Conservation (phyloP, 2,888 invertebrate species). For the Heliconius aoede region DNA sequence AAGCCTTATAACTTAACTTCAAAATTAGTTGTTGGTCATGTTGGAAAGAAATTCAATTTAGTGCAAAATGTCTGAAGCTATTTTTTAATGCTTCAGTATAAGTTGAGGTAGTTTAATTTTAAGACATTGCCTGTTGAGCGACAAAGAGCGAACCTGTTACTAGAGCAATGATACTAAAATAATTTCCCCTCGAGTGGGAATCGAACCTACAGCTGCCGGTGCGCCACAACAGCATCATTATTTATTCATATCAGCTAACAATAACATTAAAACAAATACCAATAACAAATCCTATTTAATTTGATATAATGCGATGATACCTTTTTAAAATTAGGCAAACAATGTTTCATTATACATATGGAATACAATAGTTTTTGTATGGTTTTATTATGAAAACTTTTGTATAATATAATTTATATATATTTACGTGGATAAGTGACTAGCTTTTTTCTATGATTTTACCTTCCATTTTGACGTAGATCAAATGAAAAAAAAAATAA, state of each 20-base stretch:
- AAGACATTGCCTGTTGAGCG: no score
- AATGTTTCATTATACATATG: not conserved
- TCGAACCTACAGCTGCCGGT: no score
- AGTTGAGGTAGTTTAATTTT: no score
- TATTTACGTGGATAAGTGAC: not conserved
- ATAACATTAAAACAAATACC: not conserved
- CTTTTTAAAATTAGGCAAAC: not conserved
- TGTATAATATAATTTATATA: not conserved
- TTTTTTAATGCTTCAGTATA: no score
- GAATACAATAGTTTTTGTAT: not conserved
- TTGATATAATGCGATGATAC: slow-evolving; percentile 5
- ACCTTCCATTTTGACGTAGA: no score
- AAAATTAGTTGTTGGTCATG: not conserved
- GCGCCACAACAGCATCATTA: not conserved
- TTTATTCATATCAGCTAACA: not conserved
- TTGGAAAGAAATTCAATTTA: not conserved
- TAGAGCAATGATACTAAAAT: no score
- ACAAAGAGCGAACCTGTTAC: no score
- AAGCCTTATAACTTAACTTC: not conserved
- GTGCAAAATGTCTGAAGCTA: no score
- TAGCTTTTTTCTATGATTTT: not conserved
- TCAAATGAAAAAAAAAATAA: no score
- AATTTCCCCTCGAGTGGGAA: no score
- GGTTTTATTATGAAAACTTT: not conserved
- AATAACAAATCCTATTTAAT: not conserved